Percentiles rank a stretch among this genome's conserved stretches.
Conservation (phyloP, 2,797 vertebrate species). For the Urophycis tenuis region DNA sequence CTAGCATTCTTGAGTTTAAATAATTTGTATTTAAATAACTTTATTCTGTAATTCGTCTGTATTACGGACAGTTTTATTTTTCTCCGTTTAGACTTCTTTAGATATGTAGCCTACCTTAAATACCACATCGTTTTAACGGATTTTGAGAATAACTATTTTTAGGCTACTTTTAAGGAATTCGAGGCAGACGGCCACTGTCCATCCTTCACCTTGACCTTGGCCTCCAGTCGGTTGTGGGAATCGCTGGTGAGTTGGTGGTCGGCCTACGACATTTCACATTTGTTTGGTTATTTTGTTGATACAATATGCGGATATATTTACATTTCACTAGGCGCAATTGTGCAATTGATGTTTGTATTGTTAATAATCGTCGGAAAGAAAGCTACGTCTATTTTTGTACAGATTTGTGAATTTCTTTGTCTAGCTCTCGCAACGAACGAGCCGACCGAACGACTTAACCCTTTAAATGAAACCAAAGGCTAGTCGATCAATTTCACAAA, state of each 20-base stretch:
- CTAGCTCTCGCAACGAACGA: background rate
- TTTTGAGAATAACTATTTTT: conserved; percentile 45
- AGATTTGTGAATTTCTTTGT: background rate
- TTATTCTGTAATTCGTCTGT: background rate
- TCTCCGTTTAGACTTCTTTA: background rate
- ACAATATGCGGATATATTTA: background rate
- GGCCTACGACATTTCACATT: background rate
- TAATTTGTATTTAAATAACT: background rate
- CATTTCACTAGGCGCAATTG: background rate
- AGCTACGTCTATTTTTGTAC: background rate
- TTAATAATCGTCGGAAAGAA: background rate
- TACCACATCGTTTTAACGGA: conserved; percentile 31
- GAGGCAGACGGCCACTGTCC: conserved; percentile 65
- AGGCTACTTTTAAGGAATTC: conserved; percentile 40
- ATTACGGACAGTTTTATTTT: background rate
- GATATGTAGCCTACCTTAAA: too few relatives aligned
- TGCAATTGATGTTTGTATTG: background rate
- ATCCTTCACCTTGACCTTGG: conserved; percentile 99
- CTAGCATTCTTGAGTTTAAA: background rate
- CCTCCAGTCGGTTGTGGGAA: conserved; percentile 56
- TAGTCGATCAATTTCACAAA: background rate
- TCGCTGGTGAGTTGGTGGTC: background rate
- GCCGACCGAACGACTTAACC: too few relatives aligned
- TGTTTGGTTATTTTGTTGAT: background rate
- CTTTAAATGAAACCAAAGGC: background rate